Evolutionary conservation across 2,888 invertebrate species (phyloP), one percentile per base, ranked within the genome.

Genomic region (Mellilla xanthometata): DNA sequence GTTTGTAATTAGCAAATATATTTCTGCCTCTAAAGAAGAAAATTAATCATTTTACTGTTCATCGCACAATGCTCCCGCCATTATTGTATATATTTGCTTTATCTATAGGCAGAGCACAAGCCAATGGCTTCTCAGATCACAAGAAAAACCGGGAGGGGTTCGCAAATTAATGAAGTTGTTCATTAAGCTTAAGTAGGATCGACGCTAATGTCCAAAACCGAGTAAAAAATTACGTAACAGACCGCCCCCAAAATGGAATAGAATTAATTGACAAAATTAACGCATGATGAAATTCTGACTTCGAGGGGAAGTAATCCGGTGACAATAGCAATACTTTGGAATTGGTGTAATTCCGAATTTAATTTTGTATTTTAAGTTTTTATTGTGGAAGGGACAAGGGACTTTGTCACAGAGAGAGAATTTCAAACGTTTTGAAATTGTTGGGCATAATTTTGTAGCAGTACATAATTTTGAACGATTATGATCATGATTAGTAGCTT

Each of bases 131-230:
- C 29, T 52, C 39, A 39, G 48, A 41, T 57, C 45, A 47, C 49
- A 55, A 55, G 48, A 54, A 39, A 36, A n/a, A 56, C 57, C 60
- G 58, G 60, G n/a, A n/a, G 61, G 72, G 75, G 76, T 68, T 59
- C 56, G 59, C 55, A 76, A 78, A 82, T 83, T 81, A 83, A 84
- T 84, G 81, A 81, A 84, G 72, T 77, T 78, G 81, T 83, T 80
- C 82, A 81, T 83, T 83, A 79, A 68, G 77, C 77, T 74, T 78
- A 82, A 83, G 82, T 77, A 69, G 71, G 67, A 79, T 82, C 79
- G 73, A 73, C 75, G 74, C 67, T 79, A 74, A 81, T 79, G 78
- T 76, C 65, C 58, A 58, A 49, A n/a, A 60, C 52, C 55, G 62
- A 60, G 60, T 64, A 68, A 71, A 75, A 74, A 75, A 73, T 44